Evolutionary conservation across 1,140 invertebrate genomes (phyloP), one percentile per base, ranked within the genome.

Genomic region (Octopus sinensis): DNA sequence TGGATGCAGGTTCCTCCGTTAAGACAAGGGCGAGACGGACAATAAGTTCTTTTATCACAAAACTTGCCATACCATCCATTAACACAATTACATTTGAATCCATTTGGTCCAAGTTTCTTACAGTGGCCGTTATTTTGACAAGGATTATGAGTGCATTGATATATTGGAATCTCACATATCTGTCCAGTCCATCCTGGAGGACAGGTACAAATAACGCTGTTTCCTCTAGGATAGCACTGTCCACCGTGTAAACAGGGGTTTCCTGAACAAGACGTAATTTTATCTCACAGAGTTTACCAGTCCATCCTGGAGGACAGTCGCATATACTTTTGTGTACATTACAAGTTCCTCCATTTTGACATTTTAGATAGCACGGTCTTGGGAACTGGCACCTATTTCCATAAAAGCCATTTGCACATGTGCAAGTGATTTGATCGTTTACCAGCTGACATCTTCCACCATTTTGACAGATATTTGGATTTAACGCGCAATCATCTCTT

Each of bases 1-100:
- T 81, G 78, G 9, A 12, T 5, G 54, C 82, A 83, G 6, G 12
- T 53, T 30, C 82, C 82, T 54, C 79, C 53, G 30, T 81, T 54
- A 17, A 68, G 30, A 53, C 76, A 75, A 7, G 62, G n/a, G 53
- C 6, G 12, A 13, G 4, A n/a, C 13, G 62, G 23, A 76, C 82
- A 81, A 17, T 81, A 68, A 5, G n/a, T n/a, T n/a, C n/a, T n/a
- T 10, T 10, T 13, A 5, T 4, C 0, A 71, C 68, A 71, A 6
- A 13, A 4, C 0, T 0, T 7, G 13, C 68, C 68, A 6, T 4
- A n/a, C 68, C 68, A 71, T 6, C 68, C 68, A n/a, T 71, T 13
- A 10, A 5, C 0, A 71, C 68, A 71, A 23, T 7, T 71, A 23
- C 68, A 71, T 1, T 0, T n/a, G 68, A 71, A 71, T 4, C 17